Base-by-base conservation (phyloP, 2,113 vertebrate genomes). In the Hippocampus abdominalis region DNA sequence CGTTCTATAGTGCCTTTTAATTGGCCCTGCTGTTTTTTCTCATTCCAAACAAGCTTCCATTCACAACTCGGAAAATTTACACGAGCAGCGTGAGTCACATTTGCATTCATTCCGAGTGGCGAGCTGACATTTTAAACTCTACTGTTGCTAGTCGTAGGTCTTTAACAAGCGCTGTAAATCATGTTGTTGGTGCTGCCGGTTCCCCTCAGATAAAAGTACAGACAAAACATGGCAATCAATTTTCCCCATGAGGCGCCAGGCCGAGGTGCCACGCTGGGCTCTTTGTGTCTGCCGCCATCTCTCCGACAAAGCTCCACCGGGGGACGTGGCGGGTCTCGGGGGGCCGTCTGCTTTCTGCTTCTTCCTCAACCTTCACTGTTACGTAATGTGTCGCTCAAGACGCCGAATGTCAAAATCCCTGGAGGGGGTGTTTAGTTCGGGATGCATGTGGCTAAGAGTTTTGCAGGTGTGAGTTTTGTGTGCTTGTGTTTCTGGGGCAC, bases 271-370 rank as follows among this genome's bases (percentile, higher is more conserved):
- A 65, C 8, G 69, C 86, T 75, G 83, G 74, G 79, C 66, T 77
- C 39, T 72, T 62, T 36, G 71, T 76, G 76, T 84, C 78, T 81
- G 76, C 68, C 60, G 71, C 73, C 13, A 15, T 70, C 69, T 80
- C 69, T 49, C 68, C 42, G 42, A 79, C 74, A 81, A 78, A 78
- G 81, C 77, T 78, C 65, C 70, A 44, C 70, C 66, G 57, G 73
- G 32, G 67, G 66, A 79, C 66, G 77, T 77, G 77, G 75, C 71
- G 8, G 3, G 36, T 40, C 9, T 40, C 18, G 18, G 9, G 60
- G 60, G 60, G 13, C n/a, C 23, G 53, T 56, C 54, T 27, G 23
- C 54, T 27, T 57, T 27, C 54, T 4, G 11, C 25, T 4, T 7
- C 7, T 8, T 21, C 49, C 49, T 51, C 48, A 21, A 21, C 48